Evolutionary conservation across 2,888 invertebrate species (phyloP).

Genomic region (Dione vanillae): DNA sequence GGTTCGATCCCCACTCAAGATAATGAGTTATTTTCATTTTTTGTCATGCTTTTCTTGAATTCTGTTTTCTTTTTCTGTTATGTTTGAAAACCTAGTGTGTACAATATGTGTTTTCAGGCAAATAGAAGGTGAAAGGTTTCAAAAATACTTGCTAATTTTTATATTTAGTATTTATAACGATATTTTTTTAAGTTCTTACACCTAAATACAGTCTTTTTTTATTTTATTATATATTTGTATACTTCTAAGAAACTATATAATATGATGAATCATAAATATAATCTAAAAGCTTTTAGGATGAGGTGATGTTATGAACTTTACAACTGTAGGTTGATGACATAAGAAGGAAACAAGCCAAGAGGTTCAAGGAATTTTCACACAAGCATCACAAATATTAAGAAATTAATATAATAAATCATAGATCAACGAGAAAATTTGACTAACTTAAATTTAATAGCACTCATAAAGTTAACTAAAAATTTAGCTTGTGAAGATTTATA

Average conservation of each 20-base stretch:
- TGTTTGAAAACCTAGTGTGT: too few species aligned
- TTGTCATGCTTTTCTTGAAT: too few species aligned
- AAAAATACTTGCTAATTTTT: not conserved
- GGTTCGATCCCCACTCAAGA: too few species aligned
- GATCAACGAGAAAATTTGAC: not conserved
- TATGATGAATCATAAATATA: not conserved
- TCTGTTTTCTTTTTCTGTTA: too few species aligned
- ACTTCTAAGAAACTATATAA: not conserved
- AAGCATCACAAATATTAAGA: not conserved
- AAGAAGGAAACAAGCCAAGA: not conserved
- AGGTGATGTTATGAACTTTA: not conserved
- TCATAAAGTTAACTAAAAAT: too few species aligned
- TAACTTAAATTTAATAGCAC: too few species aligned
- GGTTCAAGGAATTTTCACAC: conserved; percentile 19
- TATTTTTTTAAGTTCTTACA: not conserved
- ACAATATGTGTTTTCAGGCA: too few species aligned
- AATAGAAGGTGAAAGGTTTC: too few species aligned
- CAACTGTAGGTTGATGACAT: conserved; percentile 9
- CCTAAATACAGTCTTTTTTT: not conserved
- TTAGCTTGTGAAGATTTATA: too few species aligned
- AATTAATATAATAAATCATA: not conserved
- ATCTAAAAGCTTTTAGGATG: not conserved
- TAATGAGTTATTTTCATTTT: too few species aligned
- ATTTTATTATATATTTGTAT: too few species aligned
- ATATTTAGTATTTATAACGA: not conserved